Evolutionary conservation across 2,113 vertebrate species (phyloP), one percentile per base, ranked within the genome.

Genomic region (Limanda limanda): DNA sequence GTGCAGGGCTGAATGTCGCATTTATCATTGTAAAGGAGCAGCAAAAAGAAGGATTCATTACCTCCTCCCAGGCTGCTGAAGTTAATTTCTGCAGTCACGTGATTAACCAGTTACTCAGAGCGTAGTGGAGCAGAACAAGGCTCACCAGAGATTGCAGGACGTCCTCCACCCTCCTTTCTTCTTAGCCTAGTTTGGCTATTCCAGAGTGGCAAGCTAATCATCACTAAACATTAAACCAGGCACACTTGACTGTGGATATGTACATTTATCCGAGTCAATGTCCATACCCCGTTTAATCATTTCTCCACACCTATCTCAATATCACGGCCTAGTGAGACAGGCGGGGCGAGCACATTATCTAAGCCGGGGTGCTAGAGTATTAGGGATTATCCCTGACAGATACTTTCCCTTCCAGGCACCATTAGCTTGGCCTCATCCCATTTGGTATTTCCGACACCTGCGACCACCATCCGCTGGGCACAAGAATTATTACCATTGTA

Each of bases 381-480:
- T 91, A 83, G 86, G 90, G 89, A 93, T 94, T 94, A 94, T 91
- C 90, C 85, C 87, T 90, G 92, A 93, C 90, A 87, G 87, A 93
- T 90, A 85, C 81, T 87, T 92, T 93, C 79, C 92, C 93, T 93
- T 90, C 86, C 85, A 93, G 94, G 93, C 92, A 92, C 88, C 93
- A 94, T 95, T 94, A 94, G 87, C 90, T 88, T 83, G 84, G 87
- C 89, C 89, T 92, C 82, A 92, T 94, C 91, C 91, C 88, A 90
- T 92, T 94, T 92, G 79, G 87, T 92, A 91, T 94, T 93, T 94
- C 85, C 86, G 91, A 89, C 94, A 95, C 93, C 93, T 94, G 93
- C 52, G 83, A 92, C 92, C 88, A 85, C 70, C 86, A 82, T 94
- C 90, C 85, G 59, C 84, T 58, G 85, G 84, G 82, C 89, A 87